Evolutionary conservation across 2,888 invertebrate species (phyloP), one percentile per base, ranked within the genome.

Genomic region (Autographa gamma): DNA sequence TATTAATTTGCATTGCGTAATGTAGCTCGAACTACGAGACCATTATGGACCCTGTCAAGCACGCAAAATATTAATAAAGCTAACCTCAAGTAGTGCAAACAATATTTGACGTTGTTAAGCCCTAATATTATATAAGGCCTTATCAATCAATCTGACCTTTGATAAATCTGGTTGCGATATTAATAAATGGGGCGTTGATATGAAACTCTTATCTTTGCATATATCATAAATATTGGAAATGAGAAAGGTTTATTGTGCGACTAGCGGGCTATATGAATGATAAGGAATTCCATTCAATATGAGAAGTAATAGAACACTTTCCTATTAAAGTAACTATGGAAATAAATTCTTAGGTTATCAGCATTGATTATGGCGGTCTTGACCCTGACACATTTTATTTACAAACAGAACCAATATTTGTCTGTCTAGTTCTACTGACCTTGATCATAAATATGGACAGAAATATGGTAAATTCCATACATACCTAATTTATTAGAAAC

Each of bases 101-200:
- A 56, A 19, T 25, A 52, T 56, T 56, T 56, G n/a, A 16, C 7
- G 16, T 14, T 4, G 14, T 43, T 43, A 43, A 19, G 18, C 7
- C 31, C 25, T 25, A 58, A 9, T 63, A 73, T 48, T 65, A 65
- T 65, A 60, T 63, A n/a, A 63, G 56, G 52, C 16, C 13, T 66
- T 72, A 71, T 66, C 60, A 67, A 31, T 63, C 54, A 38, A 71
- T 74, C 52, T 69, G 61, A 77, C 69, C 74, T 77, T 82, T 60
- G 54, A 56, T 70, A 77, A 48, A 14, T 34, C 66, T 63, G 9
- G 59, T 18, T 63, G 76, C 73, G 61, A 66, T 74, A 69, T 79
- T 74, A 73, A 71, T 80, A 79, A 69, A 72, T 75, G 68, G 72
- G 64, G 58, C 58, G 61, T 52, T 66, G 68, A 62, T 79, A 79